Base-by-base conservation (phyloP, 2,888 invertebrate species). In the Hofmannophila pseudospretella region DNA sequence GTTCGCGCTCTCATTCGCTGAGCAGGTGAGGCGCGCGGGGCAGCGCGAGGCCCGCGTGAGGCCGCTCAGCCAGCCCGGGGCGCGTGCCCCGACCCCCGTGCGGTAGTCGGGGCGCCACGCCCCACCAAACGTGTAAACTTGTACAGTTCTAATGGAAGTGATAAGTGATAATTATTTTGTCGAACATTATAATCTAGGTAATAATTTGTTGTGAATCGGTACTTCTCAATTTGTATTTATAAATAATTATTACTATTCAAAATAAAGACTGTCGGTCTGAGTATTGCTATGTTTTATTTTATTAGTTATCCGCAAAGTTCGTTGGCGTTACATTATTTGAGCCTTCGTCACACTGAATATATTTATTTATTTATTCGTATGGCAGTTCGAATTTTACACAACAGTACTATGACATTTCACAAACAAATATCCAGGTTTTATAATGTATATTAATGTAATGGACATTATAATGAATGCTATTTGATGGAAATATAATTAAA, bases 21-120 rank as follows among this genome's bases (percentile, higher is more conserved):
- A 92, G 92, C 65, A 89, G 92, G 90, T 93, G 91, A 92, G 88
- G 22, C 8, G 5, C 22, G 22, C 5, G 78, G 66, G 68, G 67
- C 51, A 42, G 54, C 62, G 36, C 32, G 37, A 2, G 26, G 32
- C 44, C 39, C 31, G 36, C 26, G 32, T 34, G 19, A 34, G 34
- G 33, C 32, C 42, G 28, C 30, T 30, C 33, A 33, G 35, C 25
- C 38, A 23, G 30, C 41, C 16, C 9, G 14, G 19, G 51, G 47
- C 36, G 3, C 32, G 31, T 14, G 36, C 36, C 19, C 31, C 32
- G 34, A 19, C 40, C 41, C 19, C 38, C 26, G 38, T 7, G 28
- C 28, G 28, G 8, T 16, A 14, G 30, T 30, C 30, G 3, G 19
- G 42, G 47, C 36, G 34, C 39, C 38, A 39, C 38, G 41, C 45